phyloP scores from a whole-genome alignment of 1,140 invertebrate species.

The Drosophila arizonae region DNA sequence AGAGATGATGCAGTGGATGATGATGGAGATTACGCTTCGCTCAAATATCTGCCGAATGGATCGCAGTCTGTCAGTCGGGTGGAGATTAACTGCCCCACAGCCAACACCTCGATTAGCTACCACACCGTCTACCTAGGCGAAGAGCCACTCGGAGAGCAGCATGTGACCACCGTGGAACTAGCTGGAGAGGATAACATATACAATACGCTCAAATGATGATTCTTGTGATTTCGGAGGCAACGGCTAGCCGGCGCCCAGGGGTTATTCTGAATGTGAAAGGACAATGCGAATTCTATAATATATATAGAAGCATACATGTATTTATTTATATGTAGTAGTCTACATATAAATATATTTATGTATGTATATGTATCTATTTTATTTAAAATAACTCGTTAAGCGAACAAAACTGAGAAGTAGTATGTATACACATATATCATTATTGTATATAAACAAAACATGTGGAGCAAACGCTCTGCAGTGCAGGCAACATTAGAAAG shows the following conservation, averaged over 20 bases:
- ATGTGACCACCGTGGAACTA: conserved; percentile 72
- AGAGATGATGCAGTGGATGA: conserved; percentile 34
- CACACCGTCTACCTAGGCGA: conserved; percentile 77
- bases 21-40: conserved; percentile 77
- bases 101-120: conserved; percentile 70
- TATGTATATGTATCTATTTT: conserved; percentile 30
- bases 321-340: background rate
- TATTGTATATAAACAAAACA: background rate
- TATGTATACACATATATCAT: conserved; percentile 4
- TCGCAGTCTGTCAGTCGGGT: conserved; percentile 75
- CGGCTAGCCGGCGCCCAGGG: conserved; percentile 73
- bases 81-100: conserved; percentile 68
- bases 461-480: conserved; percentile 47
- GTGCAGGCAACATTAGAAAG: conserved; percentile 14
- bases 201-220: conserved; percentile 83
- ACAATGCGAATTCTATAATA: conserved; percentile 29
- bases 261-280: conserved; percentile 54
- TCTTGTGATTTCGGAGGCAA: conserved; percentile 80
- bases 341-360: background rate
- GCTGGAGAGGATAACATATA: conserved; percentile 80
- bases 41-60: conserved; percentile 60
- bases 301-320: background rate
- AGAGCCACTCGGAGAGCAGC: conserved; percentile 68
- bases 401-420: conserved; percentile 29
- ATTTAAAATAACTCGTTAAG: conserved; percentile 45